These are phyloP conservation scores for Spondyliosoma cantharus DNA, from an alignment of 2,797 vertebrate species.

Conservation along the genomic window DNA sequence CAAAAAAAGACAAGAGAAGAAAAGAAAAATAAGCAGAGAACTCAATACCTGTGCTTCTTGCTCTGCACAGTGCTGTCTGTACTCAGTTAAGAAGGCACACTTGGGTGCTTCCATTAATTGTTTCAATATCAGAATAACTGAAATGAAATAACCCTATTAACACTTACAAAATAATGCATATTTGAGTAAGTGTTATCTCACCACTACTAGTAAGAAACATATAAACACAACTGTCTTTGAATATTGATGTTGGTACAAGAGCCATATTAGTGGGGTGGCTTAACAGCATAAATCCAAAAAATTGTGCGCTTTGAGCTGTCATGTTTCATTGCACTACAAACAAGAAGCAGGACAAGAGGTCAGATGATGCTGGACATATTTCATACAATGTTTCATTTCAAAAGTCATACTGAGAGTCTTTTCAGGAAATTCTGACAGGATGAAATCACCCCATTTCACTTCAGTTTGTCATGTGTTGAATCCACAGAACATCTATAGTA, in stretches of 20 bases:
- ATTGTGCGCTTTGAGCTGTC: constrained; percentile 2
- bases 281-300: too few relatives aligned
- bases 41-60: not conserved
- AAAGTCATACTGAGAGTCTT: not conserved
- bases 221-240: not conserved
- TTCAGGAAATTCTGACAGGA: not conserved
- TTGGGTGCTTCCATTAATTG: not conserved
- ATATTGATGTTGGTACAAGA: not conserved
- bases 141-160: not conserved
- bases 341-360: constrained; percentile 1
- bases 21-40: not conserved
- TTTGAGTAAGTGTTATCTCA: not conserved
- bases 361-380: constrained; percentile 13
- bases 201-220: not conserved
- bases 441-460: not conserved
- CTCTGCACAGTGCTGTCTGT: not conserved
- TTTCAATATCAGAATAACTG: not conserved
- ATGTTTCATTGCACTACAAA: constrained; percentile 13
- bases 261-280: too few relatives aligned
- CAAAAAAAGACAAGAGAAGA: too few relatives aligned
- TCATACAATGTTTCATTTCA: constrained; percentile 11
- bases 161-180: not conserved
- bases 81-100: not conserved
- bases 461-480: not conserved
- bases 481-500: too few relatives aligned